Evolutionary conservation across 2,113 vertebrate species (phyloP).

Genomic region (Hucho hucho): DNA sequence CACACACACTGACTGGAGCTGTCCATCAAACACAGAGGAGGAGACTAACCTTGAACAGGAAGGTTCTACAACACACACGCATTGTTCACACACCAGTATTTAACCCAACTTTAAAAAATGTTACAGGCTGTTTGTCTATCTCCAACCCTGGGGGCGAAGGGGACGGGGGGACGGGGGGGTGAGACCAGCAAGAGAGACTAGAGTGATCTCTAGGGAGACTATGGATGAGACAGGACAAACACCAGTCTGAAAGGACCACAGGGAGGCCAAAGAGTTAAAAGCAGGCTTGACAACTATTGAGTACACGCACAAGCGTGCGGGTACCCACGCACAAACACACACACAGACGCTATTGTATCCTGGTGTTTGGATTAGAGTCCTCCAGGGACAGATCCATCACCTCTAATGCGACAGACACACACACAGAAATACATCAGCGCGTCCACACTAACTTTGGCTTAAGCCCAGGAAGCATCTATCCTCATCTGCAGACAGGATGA

Average conservation of each 20-base stretch:
- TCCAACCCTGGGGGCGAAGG: no score
- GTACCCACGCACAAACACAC: conserved; percentile 12
- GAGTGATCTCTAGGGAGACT: conserved; percentile 16
- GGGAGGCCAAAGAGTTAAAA: conserved; percentile 45
- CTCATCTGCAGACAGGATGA: neutral
- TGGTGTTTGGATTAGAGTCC: neutral
- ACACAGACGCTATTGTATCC: conserved; percentile 2
- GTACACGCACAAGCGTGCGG: conserved; percentile 25
- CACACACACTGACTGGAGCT: no score
- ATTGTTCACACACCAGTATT: neutral
- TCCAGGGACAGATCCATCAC: neutral
- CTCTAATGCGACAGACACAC: neutral
- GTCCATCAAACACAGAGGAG: no score
- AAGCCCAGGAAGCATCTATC: neutral
- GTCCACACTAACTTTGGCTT: neutral
- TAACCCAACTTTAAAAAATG: no score
- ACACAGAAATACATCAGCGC: neutral
- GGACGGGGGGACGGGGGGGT: conserved; percentile 40
- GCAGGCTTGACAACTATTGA: conserved; percentile 39
- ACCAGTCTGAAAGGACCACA: conserved; percentile 58
- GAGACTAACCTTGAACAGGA: no score
- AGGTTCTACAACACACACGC: no score
- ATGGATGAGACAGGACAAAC: conserved; percentile 61
- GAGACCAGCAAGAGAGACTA: neutral
- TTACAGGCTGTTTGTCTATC: no score